A percentile compares a stretch with the other conserved stretches of the same genome.
phyloP scores from a whole-genome alignment of 2,797 vertebrate species.

The Pangasius larnaudii region DNA sequence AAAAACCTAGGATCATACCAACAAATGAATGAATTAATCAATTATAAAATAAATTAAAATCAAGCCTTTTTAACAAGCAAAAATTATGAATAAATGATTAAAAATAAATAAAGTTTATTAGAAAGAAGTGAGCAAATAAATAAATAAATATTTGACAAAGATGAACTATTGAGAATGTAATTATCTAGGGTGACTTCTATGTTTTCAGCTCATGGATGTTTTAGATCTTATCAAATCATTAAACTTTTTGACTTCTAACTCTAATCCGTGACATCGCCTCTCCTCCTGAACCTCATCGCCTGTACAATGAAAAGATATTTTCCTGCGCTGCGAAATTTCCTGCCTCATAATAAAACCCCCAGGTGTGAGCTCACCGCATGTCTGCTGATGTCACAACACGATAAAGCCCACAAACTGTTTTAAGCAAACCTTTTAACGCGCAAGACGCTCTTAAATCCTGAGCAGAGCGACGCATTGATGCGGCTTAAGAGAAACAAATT shows the following conservation, averaged over 20 bases:
- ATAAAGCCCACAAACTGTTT: background rate
- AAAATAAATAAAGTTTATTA: background rate
- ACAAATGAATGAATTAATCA: background rate
- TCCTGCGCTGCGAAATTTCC: background rate
- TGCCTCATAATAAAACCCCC: no score
- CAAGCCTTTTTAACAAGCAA: background rate
- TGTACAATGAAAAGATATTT: background rate
- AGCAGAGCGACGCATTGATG: background rate
- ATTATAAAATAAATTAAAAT: background rate
- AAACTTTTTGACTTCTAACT: background rate
- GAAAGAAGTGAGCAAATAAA: background rate
- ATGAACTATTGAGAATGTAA: background rate
- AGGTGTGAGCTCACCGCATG: background rate
- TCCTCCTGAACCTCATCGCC: background rate
- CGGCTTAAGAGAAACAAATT: constrained; percentile 14
- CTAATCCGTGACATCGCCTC: background rate
- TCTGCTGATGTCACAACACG: background rate
- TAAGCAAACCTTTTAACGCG: background rate
- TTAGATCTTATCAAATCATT: background rate
- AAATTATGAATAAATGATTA: background rate
- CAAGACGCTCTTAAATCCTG: background rate
- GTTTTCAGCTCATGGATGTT: background rate
- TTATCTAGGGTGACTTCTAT: background rate
- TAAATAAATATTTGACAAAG: background rate
- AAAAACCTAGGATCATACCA: background rate